Evolutionary conservation across 2,113 vertebrate genomes (phyloP).

Genomic region (Sinosuthora webbiana): DNA sequence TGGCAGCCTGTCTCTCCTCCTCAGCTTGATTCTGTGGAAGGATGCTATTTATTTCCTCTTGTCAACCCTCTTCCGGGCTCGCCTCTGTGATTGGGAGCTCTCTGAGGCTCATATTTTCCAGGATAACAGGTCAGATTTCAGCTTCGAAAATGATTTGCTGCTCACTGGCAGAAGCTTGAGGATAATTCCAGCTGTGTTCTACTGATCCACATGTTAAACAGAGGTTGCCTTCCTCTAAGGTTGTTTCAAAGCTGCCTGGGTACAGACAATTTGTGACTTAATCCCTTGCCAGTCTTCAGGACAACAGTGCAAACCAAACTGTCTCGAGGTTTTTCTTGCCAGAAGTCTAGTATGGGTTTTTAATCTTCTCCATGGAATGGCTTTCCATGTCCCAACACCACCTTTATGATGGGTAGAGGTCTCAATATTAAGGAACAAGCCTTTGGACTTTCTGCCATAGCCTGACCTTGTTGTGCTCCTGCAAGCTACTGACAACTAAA

Average conservation of each 20-base stretch:
- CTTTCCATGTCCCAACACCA: neutral
- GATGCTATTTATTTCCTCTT: neutral
- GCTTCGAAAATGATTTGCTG: neutral
- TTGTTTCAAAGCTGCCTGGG: neutral
- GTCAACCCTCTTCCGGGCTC: neutral
- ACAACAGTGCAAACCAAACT: neutral
- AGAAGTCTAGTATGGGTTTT: neutral
- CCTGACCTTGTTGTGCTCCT: neutral
- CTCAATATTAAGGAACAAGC: neutral
- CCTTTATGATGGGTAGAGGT: neutral
- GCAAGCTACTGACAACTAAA: neutral
- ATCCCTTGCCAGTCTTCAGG: neutral
- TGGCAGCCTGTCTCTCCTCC: neutral
- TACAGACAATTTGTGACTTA: neutral
- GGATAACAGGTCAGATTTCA: neutral
- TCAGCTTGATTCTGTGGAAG: neutral
- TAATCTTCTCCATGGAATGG: neutral
- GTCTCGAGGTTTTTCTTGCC: neutral
- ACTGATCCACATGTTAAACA: neutral
- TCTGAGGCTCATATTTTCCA: neutral
- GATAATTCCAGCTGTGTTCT: neutral
- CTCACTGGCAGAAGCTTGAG: neutral
- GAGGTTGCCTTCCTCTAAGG: neutral
- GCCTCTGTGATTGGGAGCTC: neutral
- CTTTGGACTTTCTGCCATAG: neutral